A percentile compares a stretch with the other conserved stretches of the same genome.
phyloP scores from a whole-genome alignment of 2,113 vertebrate species.

The Leucoraja erinaceus region DNA sequence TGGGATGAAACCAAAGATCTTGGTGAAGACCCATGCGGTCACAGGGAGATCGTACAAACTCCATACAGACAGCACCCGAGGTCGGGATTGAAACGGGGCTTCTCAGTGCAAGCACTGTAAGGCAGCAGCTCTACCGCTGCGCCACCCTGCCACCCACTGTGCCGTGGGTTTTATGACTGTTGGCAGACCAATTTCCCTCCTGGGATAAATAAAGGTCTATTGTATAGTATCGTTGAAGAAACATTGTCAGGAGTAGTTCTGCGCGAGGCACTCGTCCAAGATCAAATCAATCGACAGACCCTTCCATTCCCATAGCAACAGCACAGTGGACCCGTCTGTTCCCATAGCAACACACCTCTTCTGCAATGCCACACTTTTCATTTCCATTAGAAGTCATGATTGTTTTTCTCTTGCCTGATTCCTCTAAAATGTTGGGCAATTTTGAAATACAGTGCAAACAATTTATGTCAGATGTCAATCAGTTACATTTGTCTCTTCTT shows the following conservation, averaged over 20 bases:
- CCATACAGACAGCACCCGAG: too few relatives aligned
- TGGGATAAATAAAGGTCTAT: too few relatives aligned
- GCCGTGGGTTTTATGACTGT: too few relatives aligned
- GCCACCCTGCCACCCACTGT: too few relatives aligned
- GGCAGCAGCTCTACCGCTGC: too few relatives aligned
- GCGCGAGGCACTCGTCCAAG: background rate
- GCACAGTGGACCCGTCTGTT: background rate
- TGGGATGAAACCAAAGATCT: too few relatives aligned
- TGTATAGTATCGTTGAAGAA: background rate
- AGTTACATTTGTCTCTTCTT: background rate
- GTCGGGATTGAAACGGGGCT: too few relatives aligned
- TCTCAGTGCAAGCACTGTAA: too few relatives aligned
- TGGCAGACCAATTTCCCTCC: too few relatives aligned
- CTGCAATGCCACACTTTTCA: background rate
- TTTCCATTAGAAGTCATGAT: background rate
- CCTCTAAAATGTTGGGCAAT: background rate
- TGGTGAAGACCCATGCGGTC: too few relatives aligned
- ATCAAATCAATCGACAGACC: background rate
- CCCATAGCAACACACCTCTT: background rate
- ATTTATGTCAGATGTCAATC: background rate
- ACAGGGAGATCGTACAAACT: too few relatives aligned
- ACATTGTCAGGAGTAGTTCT: background rate
- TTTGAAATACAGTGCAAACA: background rate
- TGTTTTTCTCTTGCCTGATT: background rate
- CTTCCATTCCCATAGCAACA: slow-evolving; percentile 7